Percentiles rank a stretch among this genome's conserved stretches.
Conservation (phyloP, 2,888 invertebrate species). For the Agrilus mali region DNA sequence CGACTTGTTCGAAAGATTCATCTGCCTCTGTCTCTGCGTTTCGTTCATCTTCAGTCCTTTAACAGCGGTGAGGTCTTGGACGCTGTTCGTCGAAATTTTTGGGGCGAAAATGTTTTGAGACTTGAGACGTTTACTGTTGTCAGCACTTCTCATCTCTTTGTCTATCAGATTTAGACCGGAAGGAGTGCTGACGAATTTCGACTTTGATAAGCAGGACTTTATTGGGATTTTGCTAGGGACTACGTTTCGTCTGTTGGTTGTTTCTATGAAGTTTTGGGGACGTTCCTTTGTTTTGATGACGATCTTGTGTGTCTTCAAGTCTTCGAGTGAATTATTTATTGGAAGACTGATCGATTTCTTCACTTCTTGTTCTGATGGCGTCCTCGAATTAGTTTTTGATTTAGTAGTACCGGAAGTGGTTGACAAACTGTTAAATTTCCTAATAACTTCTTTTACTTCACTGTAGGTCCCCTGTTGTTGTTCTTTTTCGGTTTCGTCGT, state of each 20-base stretch:
- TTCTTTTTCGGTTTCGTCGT: not conserved
- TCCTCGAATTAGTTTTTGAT: not conserved
- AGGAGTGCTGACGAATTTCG: conserved; percentile 31
- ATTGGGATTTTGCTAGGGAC: conserved; percentile 28
- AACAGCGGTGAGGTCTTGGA: no score
- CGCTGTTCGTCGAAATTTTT: no score
- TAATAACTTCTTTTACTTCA: conserved; percentile 25
- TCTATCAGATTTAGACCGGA: conserved; percentile 27
- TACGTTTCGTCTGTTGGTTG: not conserved
- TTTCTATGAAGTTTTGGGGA: not conserved
- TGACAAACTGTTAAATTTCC: conserved; percentile 21
- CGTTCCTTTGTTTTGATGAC: not conserved
- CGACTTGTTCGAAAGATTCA: no score
- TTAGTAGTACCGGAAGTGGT: conserved; percentile 6
- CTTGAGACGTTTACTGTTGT: not conserved
- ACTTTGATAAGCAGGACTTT: conserved; percentile 23
- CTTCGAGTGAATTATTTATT: no score
- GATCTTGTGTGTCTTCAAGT: not conserved
- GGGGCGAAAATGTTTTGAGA: no score
- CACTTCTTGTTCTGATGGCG: no score
- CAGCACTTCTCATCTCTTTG: conserved; percentile 14
- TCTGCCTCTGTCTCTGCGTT: no score
- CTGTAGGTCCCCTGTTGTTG: not conserved
- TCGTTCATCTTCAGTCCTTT: no score
- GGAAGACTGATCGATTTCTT: no score